phyloP scores from a whole-genome alignment of 1,140 invertebrate species.

The Papilio glaucus region DNA sequence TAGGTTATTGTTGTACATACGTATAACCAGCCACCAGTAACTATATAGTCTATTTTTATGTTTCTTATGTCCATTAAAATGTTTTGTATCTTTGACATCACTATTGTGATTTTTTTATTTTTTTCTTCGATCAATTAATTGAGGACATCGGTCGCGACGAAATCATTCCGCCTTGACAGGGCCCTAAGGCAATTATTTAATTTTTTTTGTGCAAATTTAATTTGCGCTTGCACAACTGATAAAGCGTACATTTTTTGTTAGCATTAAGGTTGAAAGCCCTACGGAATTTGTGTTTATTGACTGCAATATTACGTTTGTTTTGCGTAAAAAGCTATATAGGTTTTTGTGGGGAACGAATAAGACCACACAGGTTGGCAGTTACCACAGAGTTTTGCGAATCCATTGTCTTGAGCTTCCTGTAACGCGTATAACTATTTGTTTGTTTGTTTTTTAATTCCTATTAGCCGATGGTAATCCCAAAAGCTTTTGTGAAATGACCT shows the following conservation, averaged over 20 bases:
- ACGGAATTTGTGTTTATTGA: conserved; percentile 18
- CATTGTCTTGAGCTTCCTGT: conserved; percentile 28
- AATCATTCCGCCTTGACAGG: conserved; percentile 58
- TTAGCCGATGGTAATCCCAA: not conserved
- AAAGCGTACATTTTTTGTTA: conserved; percentile 23
- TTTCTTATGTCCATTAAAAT: not conserved
- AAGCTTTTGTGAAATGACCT: not conserved
- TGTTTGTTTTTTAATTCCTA: conserved; percentile 15
- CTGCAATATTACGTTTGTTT: conserved; percentile 44
- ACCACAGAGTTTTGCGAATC: conserved; percentile 39
- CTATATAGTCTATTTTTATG: too few species aligned
- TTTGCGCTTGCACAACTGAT: not conserved
- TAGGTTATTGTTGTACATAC: too few species aligned
- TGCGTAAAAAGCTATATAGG: conserved; percentile 57
- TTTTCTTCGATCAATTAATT: conserved; percentile 57
- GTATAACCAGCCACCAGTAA: too few species aligned
- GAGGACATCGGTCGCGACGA: conserved; percentile 58
- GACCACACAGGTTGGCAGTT: conserved; percentile 58
- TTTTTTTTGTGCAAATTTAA: conserved; percentile 48
- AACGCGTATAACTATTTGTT: not conserved
- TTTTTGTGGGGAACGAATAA: conserved; percentile 49
- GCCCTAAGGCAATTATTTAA: conserved; percentile 56
- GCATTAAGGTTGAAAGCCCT: conserved; percentile 45
- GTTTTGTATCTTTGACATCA: conserved; percentile 5
- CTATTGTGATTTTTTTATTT: conserved; percentile 47